Conservation (phyloP, 37 sponge, comb jelly and placozoan genomes). For the Halisarca cf. caerulea region DNA sequence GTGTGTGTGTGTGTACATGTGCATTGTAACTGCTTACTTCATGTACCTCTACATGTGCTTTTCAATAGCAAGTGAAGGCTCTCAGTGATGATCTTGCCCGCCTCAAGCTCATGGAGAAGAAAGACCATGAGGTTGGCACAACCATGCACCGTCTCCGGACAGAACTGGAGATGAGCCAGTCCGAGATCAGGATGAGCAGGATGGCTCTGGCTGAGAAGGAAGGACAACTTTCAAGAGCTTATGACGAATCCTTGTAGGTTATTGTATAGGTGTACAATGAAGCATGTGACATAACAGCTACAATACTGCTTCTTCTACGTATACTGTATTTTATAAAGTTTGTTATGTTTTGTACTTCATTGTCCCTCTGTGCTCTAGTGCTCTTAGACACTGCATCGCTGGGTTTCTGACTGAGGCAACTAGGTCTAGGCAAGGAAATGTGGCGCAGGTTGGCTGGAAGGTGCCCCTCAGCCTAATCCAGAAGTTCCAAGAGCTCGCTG, state of each 20-base stretch:
- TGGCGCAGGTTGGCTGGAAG: constrained; percentile 7
- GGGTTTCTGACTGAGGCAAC: constrained; percentile 7
- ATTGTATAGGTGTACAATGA: too few relatives aligned
- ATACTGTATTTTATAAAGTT: too few relatives aligned
- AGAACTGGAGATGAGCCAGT: constrained; percentile 21
- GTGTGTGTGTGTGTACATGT: too few relatives aligned
- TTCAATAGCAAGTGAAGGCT: too few relatives aligned
- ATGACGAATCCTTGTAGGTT: neutral
- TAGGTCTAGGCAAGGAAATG: neutral
- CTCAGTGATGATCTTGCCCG: too few relatives aligned
- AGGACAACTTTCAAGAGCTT: neutral
- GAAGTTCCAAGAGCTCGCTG: constrained; percentile 17
- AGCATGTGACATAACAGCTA: too few relatives aligned
- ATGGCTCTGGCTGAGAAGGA: constrained; percentile 17
- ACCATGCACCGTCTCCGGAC: neutral
- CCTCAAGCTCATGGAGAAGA: too few relatives aligned
- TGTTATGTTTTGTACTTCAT: too few relatives aligned
- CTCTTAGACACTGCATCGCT: constrained; percentile 23
- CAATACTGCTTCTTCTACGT: too few relatives aligned
- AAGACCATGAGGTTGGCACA: too few relatives aligned
- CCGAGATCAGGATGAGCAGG: constrained; percentile 1
- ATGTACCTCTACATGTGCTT: too few relatives aligned
- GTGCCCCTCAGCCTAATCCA: constrained; percentile 9
- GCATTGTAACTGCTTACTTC: too few relatives aligned
- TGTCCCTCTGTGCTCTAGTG: neutral